Percentiles rank a stretch among this genome's conserved stretches.
Evolutionary conservation across 1,140 invertebrate genomes (phyloP).

Genomic region (Trypoxylus dichotomus): DNA sequence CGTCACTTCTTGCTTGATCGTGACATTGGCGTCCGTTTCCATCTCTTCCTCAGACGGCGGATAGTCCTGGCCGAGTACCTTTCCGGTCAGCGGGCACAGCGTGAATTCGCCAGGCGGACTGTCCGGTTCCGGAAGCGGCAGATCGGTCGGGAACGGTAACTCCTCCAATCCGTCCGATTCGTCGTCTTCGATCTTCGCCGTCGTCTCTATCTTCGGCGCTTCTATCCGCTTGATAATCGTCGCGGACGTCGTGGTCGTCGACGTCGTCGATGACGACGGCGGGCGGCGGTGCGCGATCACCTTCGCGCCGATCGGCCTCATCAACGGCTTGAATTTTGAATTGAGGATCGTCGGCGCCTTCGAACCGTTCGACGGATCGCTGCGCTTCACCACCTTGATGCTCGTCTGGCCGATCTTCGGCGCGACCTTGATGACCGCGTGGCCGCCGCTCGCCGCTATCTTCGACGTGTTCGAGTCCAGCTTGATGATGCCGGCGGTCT

Average conservation of each 20-base stretch:
- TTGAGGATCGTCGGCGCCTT: slow-evolving; percentile 5
- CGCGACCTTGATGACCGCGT: slow-evolving; percentile 50
- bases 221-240: slow-evolving; percentile 17
- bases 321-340: background rate
- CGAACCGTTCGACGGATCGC: background rate
- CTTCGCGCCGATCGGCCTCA: slow-evolving; percentile 27
- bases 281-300: slow-evolving; percentile 26
- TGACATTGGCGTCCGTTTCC: background rate
- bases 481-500: slow-evolving; percentile 70
- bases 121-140: slow-evolving; percentile 63
- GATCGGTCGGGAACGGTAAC: slow-evolving; percentile 57
- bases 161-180: slow-evolving; percentile 49
- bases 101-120: slow-evolving; percentile 69
- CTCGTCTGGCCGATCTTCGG: slow-evolving; percentile 52
- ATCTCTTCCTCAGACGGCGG: slow-evolving; percentile 4
- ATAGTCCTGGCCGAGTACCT: slow-evolving; percentile 67
- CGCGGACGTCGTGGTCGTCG: background rate
- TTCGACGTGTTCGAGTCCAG: slow-evolving; percentile 57
- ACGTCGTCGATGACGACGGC: background rate
- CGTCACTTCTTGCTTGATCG: slow-evolving; percentile 35
- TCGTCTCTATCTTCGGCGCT: slow-evolving; percentile 26
- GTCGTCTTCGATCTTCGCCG: slow-evolving; percentile 38
- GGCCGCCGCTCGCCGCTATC: slow-evolving; percentile 40
- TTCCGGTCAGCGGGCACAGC: slow-evolving; percentile 68
- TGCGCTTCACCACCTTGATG: slow-evolving; percentile 47